A percentile compares a stretch with the other conserved stretches of the same genome.
Conservation (phyloP, 2,888 invertebrate genomes). For the Cecidostiba fungosa region DNA sequence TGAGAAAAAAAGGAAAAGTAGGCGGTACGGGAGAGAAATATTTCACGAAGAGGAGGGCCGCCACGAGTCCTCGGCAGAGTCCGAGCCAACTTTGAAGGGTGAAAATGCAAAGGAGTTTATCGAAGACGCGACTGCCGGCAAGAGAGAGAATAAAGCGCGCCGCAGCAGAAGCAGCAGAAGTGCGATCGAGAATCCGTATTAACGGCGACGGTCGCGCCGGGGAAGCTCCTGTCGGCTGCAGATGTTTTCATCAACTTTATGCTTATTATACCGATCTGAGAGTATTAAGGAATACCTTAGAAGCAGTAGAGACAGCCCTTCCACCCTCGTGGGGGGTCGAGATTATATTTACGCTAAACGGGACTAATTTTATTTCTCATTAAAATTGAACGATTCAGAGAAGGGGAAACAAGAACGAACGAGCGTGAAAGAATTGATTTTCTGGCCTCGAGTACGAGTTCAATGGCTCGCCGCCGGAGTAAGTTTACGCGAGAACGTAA, state of each 20-base stretch:
- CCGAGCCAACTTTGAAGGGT: slow-evolving; percentile 56
- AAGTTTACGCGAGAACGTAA: background rate
- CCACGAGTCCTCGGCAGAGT: background rate
- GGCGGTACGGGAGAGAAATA: slow-evolving; percentile 48
- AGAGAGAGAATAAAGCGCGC: background rate
- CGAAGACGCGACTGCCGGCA: slow-evolving; percentile 33
- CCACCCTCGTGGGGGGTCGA: background rate
- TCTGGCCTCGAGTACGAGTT: background rate
- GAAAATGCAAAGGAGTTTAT: slow-evolving; percentile 58
- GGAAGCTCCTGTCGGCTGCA: slow-evolving; percentile 69
- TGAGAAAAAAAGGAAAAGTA: background rate
- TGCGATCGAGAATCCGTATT: slow-evolving; percentile 66
- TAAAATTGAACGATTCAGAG: slow-evolving; percentile 22
- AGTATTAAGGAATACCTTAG: slow-evolving; percentile 48
- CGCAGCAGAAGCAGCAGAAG: slow-evolving; percentile 29
- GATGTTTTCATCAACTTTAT: slow-evolving; percentile 72
- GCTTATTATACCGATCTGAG: slow-evolving; percentile 72
- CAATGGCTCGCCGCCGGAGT: background rate
- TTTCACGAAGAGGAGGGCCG: slow-evolving; percentile 45
- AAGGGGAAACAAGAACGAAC: background rate
- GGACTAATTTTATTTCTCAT: slow-evolving; percentile 51
- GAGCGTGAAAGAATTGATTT: background rate
- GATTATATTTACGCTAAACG: slow-evolving; percentile 35
- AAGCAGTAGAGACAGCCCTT: background rate
- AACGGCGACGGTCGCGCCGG: slow-evolving; percentile 69